Conservation (phyloP, 2,888 invertebrate species). For the Gnatocerus cornutus region DNA sequence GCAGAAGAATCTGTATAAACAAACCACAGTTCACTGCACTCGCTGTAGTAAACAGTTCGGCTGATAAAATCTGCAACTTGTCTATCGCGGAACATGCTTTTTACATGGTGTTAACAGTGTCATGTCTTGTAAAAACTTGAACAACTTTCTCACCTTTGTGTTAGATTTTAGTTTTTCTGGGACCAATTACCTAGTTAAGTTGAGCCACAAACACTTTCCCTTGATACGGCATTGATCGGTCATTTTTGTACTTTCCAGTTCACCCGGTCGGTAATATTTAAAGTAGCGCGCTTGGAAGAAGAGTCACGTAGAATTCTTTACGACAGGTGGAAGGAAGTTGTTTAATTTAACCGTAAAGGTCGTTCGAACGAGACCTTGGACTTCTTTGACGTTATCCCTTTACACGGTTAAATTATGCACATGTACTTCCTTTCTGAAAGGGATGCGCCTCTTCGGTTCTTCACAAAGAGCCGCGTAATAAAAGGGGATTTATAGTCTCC, state of each 20-base stretch:
- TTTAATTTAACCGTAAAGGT: constrained; percentile 46
- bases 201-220: constrained; percentile 19
- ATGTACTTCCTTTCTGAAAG: constrained; percentile 27
- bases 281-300: constrained; percentile 7
- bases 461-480: background rate
- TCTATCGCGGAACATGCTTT: no score
- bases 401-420: constrained; percentile 37
- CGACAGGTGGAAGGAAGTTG: constrained; percentile 45
- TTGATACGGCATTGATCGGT: background rate
- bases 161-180: background rate
- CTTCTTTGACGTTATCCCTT: constrained; percentile 17
- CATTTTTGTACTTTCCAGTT: constrained; percentile 26
- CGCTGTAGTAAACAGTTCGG: background rate
- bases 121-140: background rate
- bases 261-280: constrained; percentile 27
- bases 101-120: no score
- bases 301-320: constrained; percentile 36
- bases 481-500: constrained; percentile 2
- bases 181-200: background rate
- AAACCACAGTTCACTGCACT: constrained; percentile 9
- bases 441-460: constrained; percentile 9
- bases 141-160: constrained; percentile 1
- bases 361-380: constrained; percentile 32
- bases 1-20: constrained; percentile 17
- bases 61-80: no score